phyloP scores from a whole-genome alignment of 2,888 invertebrate genomes.

The Hypercompe scribonia region DNA sequence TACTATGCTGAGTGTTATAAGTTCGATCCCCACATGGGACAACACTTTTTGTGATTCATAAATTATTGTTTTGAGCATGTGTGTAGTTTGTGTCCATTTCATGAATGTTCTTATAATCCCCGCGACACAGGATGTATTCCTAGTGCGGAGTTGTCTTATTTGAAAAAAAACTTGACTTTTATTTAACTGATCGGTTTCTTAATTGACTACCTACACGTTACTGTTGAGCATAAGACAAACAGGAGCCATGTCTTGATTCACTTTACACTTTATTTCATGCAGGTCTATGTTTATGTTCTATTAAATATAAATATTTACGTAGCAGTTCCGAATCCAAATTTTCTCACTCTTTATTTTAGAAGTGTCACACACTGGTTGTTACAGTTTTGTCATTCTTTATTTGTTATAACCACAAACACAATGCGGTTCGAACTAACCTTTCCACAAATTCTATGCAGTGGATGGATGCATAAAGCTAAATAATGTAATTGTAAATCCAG shows the following conservation, averaged over 20 bases:
- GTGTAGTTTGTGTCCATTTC: background rate
- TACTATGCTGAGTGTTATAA: too few relatives aligned
- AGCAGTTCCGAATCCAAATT: too few relatives aligned
- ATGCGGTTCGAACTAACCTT: conserved; percentile 12
- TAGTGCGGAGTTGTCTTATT: too few relatives aligned
- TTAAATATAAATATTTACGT: too few relatives aligned
- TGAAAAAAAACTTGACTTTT: too few relatives aligned
- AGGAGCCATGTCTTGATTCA: background rate
- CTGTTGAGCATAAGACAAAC: background rate
- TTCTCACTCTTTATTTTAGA: background rate
- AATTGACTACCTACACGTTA: background rate
- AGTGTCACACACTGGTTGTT: background rate
- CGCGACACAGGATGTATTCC: too few relatives aligned
- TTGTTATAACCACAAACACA: conserved; percentile 12
- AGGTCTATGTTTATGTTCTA: too few relatives aligned
- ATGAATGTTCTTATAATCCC: background rate
- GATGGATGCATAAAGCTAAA: conserved; percentile 41
- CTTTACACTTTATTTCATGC: too few relatives aligned
- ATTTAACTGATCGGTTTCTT: too few relatives aligned
- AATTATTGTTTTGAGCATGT: background rate
- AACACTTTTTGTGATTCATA: too few relatives aligned
- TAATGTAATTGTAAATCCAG: conserved; percentile 41
- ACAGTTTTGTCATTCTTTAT: conserved; percentile 3
- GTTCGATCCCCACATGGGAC: too few relatives aligned
- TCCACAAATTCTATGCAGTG: conserved; percentile 21